Evolutionary conservation across 2,113 vertebrate genomes (phyloP).

Genomic region (Cichladusa arquata): DNA sequence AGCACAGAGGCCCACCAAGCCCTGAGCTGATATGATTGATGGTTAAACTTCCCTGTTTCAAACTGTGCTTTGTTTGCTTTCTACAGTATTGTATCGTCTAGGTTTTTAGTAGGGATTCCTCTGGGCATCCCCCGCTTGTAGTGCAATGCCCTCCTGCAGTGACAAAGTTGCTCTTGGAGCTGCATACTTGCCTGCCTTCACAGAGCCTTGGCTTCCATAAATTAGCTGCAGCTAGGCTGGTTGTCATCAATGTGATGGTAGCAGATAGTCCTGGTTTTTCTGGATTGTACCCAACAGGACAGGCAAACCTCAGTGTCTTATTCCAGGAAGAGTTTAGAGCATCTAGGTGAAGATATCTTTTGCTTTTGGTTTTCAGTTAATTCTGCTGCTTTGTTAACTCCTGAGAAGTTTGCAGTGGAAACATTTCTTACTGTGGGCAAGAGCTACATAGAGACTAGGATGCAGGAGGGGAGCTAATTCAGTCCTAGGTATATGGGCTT

Average conservation of each 20-base stretch:
- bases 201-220: neutral
- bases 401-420: neutral
- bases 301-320: neutral
- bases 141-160: neutral
- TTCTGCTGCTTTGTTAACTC: neutral
- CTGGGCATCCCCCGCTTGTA: neutral
- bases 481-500: neutral
- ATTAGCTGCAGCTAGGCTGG: neutral
- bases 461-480: neutral
- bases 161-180: neutral
- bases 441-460: neutral
- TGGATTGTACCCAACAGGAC: neutral
- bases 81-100: neutral
- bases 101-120: neutral
- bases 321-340: neutral
- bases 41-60: neutral
- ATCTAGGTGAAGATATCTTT: neutral
- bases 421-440: neutral
- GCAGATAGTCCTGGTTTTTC: neutral
- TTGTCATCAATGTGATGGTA: neutral
- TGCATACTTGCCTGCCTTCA: neutral
- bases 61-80: neutral
- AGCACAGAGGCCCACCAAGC: neutral
- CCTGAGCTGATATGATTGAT: neutral
- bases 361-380: neutral